Evolutionary conservation across 2,797 vertebrate species (phyloP).

Genomic region (Spondyliosoma cantharus): DNA sequence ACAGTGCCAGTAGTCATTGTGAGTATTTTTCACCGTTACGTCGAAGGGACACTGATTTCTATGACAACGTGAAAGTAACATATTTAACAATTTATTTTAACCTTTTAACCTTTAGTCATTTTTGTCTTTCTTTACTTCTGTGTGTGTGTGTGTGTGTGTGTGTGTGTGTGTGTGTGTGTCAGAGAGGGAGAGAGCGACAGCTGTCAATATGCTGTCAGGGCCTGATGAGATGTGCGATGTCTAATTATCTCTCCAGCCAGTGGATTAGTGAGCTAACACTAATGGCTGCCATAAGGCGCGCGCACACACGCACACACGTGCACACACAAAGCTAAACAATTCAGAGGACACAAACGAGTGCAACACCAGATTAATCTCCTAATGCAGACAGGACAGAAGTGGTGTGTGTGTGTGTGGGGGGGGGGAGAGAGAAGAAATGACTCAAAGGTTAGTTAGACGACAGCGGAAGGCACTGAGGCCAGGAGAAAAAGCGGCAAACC

Average conservation of each 20-base stretch:
- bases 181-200: conserved; percentile 29
- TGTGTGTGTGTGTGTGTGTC: too few relatives aligned
- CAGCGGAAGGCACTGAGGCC: conserved; percentile 4
- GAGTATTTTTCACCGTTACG: conserved; percentile 28
- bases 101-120: conserved; percentile 8
- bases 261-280: conserved; percentile 61
- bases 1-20: conserved; percentile 23
- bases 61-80: conserved; percentile 1
- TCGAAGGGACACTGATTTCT: neutral
- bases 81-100: neutral
- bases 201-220: conserved; percentile 46
- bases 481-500: neutral
- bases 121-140: conserved; percentile 6
- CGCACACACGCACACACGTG: neutral
- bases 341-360: conserved; percentile 1
- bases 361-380: neutral
- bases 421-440: neutral
- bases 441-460: neutral
- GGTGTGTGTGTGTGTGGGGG: neutral
- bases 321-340: conserved; percentile 5
- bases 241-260: conserved; percentile 65
- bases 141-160: neutral
- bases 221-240: conserved; percentile 62
- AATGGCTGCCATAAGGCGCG: conserved; percentile 54
- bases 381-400: neutral